phyloP scores from a whole-genome alignment of 2,797 vertebrate species.

The Pseudomugil tenellus region DNA sequence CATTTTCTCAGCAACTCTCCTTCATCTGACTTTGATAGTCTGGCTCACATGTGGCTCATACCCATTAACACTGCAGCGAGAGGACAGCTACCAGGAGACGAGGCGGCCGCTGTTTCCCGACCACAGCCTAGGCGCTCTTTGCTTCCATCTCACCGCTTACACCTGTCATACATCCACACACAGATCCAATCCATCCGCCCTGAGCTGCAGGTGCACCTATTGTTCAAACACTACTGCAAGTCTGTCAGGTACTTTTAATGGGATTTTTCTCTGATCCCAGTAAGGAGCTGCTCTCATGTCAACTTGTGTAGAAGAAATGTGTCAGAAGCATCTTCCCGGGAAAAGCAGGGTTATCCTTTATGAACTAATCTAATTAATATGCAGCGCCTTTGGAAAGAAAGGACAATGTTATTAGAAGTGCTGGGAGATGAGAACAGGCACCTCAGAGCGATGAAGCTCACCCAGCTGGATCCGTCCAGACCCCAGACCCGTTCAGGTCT shows the following conservation, averaged over 20 bases:
- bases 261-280: conserved; percentile 68
- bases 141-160: conserved; percentile 70
- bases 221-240: conserved; percentile 83
- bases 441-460: too few relatives aligned
- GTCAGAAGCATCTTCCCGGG: conserved; percentile 74
- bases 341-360: conserved; percentile 74
- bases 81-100: conserved; percentile 71
- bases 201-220: conserved; percentile 73
- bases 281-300: conserved; percentile 53
- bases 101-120: conserved; percentile 64
- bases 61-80: conserved; percentile 80
- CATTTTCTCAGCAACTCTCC: conserved; percentile 82
- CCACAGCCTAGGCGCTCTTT: conserved; percentile 43
- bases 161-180: conserved; percentile 71
- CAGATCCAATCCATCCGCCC: conserved; percentile 63
- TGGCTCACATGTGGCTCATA: conserved; percentile 77
- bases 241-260: conserved; percentile 79
- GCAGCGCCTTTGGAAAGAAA: conserved; percentile 61
- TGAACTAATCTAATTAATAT: conserved; percentile 83
- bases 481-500: neutral
- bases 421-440: too few relatives aligned
- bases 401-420: conserved; percentile 75
- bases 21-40: conserved; percentile 86
- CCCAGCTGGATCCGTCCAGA: too few relatives aligned
- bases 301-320: conserved; percentile 68